phyloP scores from a whole-genome alignment of 2,113 vertebrate species.

The Progne subis region DNA sequence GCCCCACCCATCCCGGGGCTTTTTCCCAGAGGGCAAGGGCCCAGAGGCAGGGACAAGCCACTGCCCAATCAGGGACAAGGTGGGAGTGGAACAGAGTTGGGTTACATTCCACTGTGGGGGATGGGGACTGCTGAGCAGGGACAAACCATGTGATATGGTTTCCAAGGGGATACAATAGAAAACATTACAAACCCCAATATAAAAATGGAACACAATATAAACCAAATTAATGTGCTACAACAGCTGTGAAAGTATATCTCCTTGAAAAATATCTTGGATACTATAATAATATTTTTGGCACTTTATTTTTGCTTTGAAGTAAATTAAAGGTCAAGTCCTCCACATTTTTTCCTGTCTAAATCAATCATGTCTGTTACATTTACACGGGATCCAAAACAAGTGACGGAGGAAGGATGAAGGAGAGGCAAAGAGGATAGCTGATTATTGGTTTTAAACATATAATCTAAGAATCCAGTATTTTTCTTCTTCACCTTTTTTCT shows the following conservation, averaged over 20 bases:
- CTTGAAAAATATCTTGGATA: slow-evolving; percentile 14
- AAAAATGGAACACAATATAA: too few species aligned
- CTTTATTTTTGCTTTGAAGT: slow-evolving; percentile 23
- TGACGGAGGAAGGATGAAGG: not conserved
- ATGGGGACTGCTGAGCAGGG: too few species aligned
- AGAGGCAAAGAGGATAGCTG: not conserved
- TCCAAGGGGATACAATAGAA: too few species aligned
- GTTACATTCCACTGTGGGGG: too few species aligned
- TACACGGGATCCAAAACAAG: not conserved
- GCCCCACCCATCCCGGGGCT: too few species aligned
- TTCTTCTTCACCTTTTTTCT: not conserved
- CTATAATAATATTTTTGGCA: not conserved
- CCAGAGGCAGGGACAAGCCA: too few species aligned
- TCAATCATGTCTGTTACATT: not conserved
- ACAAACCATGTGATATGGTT: too few species aligned
- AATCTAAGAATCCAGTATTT: not conserved
- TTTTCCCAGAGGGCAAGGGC: too few species aligned
- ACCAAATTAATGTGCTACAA: too few species aligned
- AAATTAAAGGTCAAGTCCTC: not conserved
- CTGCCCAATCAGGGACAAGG: too few species aligned
- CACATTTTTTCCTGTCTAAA: not conserved
- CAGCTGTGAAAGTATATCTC: not conserved
- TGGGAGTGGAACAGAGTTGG: too few species aligned
- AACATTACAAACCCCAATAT: too few species aligned
- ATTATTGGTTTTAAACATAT: not conserved